Evolutionary conservation across 2,888 invertebrate species (phyloP).

Genomic region (Buathra laborator): DNA sequence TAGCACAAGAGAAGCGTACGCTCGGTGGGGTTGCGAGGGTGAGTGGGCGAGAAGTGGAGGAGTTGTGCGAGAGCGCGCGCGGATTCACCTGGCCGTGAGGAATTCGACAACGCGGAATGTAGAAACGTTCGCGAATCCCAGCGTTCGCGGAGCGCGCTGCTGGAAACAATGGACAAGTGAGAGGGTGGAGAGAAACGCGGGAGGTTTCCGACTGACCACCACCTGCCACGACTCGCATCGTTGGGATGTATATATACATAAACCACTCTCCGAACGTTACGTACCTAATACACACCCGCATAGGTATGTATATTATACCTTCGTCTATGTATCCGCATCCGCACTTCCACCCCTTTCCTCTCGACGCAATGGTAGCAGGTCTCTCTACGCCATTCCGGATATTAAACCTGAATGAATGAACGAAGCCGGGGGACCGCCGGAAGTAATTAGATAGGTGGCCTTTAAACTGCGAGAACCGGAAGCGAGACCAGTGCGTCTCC

Average conservation of each 20-base stretch:
- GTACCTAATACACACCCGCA: constrained; percentile 1
- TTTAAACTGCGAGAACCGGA: constrained; percentile 73
- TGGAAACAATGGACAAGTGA: constrained; percentile 57
- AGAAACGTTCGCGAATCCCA: constrained; percentile 55
- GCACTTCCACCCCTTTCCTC: constrained; percentile 31
- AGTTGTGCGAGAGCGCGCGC: constrained; percentile 39
- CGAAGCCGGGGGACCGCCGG: constrained; percentile 72
- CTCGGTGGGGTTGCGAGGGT: constrained; percentile 16
- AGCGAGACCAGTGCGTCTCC: constrained; percentile 34
- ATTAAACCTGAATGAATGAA: constrained; percentile 77
- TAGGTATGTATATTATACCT: constrained; percentile 27
- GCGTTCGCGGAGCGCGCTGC: constrained; percentile 13
- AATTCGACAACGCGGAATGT: constrained; percentile 74
- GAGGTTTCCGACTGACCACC: constrained; percentile 74
- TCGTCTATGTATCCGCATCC: constrained; percentile 29
- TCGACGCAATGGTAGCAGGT: constrained; percentile 65
- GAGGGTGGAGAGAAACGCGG: constrained; percentile 70
- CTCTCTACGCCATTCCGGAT: constrained; percentile 75
- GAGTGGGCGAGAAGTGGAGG: constrained; percentile 39
- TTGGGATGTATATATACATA: constrained; percentile 4
- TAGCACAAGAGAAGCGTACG: background rate
- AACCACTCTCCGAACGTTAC: constrained; percentile 17
- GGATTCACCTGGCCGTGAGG: constrained; percentile 76
- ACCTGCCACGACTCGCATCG: constrained; percentile 69
- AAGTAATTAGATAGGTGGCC: constrained; percentile 81